Base-by-base conservation (phyloP, 2,888 invertebrate species). In the Biston stratarius region DNA sequence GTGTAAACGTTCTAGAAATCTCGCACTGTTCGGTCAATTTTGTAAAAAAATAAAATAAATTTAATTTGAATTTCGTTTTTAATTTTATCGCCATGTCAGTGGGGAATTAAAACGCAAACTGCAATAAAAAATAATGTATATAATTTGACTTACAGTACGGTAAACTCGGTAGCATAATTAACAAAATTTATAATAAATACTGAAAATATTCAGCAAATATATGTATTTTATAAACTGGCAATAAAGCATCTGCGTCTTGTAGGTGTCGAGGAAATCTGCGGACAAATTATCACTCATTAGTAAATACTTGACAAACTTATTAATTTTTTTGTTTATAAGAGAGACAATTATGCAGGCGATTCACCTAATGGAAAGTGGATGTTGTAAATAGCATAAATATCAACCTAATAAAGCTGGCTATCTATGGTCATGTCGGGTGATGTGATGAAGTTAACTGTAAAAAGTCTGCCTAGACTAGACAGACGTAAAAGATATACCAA, bases 1-100 rank as follows among this genome's bases (percentile, higher is more conserved):
- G 91, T 93, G 92, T 93, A 93, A 93, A 94, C 94, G 90, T 93
- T 91, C 90, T 94, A 93, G 93, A 93, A 94, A 94, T 94, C 93
- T 94, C 94, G 94, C 94, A 94, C 94, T 94, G 93, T 94, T 94
- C 94, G 94, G 94, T 94, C 94, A 94, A 94, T 93, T 94, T 94
- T 94, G 91, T 92, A 92, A 92, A 89, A 90, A 92, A 92, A 90
- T 88, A 89, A 93, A 92, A 86, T 90, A 90, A 92, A 89, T 88
- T 92, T 92, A 89, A 92, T 91, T 92, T 91, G 83, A 88, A 79
- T 77, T 77, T 81, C 81, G 85, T 81, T 86, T 90, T 87, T 88
- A 78, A 80, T 85, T 87, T 77, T 61, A 56, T 66, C 58, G 53
- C 61, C 61, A 36, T 63, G 65, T 58, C 53, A 40, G 58, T 38